Base-by-base conservation (phyloP, 2,797 vertebrate species). In the Graptemys geographica region DNA sequence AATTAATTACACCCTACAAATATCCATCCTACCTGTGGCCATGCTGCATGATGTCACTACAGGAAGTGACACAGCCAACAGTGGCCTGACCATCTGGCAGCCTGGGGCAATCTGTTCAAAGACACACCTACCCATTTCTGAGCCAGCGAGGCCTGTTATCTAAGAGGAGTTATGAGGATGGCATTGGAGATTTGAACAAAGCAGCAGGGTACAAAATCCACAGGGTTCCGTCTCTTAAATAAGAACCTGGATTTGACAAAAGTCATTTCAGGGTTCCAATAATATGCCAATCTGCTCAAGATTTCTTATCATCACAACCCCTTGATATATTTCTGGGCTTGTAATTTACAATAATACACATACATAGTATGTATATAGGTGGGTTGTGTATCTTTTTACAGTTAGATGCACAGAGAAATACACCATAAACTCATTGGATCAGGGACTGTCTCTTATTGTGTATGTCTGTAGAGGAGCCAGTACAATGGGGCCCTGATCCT, bases 1-100 rank as follows among this genome's bases (percentile, higher is more conserved):
- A 94, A 96, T 95, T 97, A 96, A 96, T 96, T 96, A 94, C 90
- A 96, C 89, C 89, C 9, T 86, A 4, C 0, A 0, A 19, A 53
- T n/a, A 19, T 27, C 25, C 27, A 78, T 49, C 25, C 13, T 13
- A 78, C 15, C 74, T 69, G 53, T 0, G 0, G 15, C 76, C 33
- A 53, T 5, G 62, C 84, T 88, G 72, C 52, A 16, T 0, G 0
- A n/a, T 88, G 33, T 7, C 65, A 55, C 11, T 37, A 23, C 15
- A 80, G 8, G 0, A 10, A 65, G 57, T 59, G 79, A 69, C 82
- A 83, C 44, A 79, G 80, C 69, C 57, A 79, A 41, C 74, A 6
- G 25, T 8, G 28, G 37, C 56, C 4, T 28, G 76, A 59, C 27
- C 96, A 83, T 44, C 3, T 49, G 11, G 62, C 41, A 25, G 27